Conservation (phyloP, 2,797 vertebrate species). For the Scarus forsteni region DNA sequence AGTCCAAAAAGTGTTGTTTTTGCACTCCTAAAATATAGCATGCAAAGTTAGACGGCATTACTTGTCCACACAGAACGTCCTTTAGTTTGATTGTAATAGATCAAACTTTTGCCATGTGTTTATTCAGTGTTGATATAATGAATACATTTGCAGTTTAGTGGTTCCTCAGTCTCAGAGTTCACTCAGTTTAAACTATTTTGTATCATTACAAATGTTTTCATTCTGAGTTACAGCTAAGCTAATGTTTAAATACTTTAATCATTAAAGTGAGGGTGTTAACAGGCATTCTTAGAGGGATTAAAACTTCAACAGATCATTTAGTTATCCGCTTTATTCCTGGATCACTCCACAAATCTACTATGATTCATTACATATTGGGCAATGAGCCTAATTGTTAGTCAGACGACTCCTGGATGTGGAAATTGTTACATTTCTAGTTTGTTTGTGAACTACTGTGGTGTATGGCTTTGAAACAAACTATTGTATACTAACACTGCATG, state of each 20-base stretch:
- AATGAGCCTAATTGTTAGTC: neutral
- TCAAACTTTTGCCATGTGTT: neutral
- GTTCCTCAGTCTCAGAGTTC: neutral
- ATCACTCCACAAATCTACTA: neutral
- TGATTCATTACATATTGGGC: neutral
- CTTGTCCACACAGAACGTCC: no score
- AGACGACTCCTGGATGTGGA: constrained; percentile 1
- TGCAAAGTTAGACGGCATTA: no score
- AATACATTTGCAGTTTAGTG: no score
- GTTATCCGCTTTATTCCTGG: neutral
- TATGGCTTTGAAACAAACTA: neutral
- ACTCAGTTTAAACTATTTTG: neutral
- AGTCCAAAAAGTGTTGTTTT: no score
- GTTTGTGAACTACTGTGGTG: constrained; percentile 21
- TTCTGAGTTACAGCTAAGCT: neutral
- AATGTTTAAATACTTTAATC: neutral
- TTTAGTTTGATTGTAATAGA: neutral
- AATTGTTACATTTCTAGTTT: neutral
- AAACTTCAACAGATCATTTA: neutral
- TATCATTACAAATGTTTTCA: neutral
- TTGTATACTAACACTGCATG: neutral
- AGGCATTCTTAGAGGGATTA: constrained; percentile 2
- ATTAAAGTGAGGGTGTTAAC: neutral
- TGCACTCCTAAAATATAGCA: no score
- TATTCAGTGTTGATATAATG: no score